These are phyloP conservation scores for Sterrhoptilus dennistouni DNA, from an alignment of 2,113 vertebrate species.

Conservation along the genomic window DNA sequence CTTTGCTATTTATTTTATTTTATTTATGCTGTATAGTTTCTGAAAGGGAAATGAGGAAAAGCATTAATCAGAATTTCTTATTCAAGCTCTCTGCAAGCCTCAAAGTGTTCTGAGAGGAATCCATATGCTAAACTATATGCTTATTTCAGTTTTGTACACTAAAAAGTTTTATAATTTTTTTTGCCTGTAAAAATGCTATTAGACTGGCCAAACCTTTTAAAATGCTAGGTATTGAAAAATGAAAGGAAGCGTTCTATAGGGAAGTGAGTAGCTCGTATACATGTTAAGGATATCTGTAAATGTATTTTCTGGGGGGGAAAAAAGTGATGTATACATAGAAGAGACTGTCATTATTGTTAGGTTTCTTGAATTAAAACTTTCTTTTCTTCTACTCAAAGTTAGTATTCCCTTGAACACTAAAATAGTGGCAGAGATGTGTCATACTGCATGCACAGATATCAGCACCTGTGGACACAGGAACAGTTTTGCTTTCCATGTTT, in stretches of 20 bases:
- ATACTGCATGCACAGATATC: neutral
- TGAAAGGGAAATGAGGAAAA: neutral
- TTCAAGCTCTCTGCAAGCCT: neutral
- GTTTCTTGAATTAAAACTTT: neutral
- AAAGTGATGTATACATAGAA: neutral
- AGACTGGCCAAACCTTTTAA: neutral
- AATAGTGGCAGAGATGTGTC: neutral
- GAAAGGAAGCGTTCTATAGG: neutral
- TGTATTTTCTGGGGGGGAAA: neutral
- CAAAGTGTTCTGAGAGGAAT: neutral
- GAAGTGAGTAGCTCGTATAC: neutral
- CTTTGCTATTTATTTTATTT: constrained; percentile 14
- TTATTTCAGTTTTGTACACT: neutral
- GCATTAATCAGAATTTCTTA: neutral
- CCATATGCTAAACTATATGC: neutral
- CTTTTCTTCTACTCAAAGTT: neutral
- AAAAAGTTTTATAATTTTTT: neutral
- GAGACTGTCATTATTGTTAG: neutral
- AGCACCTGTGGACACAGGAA: neutral
- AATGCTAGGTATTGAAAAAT: neutral
- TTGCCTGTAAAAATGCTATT: neutral
- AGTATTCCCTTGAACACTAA: neutral
- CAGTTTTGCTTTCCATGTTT: neutral
- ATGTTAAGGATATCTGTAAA: neutral
- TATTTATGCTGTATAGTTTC: constrained; percentile 2